Evolutionary conservation across 2,113 vertebrate species (phyloP), one percentile per base, ranked within the genome.

Genomic region (Saguinus midas): DNA sequence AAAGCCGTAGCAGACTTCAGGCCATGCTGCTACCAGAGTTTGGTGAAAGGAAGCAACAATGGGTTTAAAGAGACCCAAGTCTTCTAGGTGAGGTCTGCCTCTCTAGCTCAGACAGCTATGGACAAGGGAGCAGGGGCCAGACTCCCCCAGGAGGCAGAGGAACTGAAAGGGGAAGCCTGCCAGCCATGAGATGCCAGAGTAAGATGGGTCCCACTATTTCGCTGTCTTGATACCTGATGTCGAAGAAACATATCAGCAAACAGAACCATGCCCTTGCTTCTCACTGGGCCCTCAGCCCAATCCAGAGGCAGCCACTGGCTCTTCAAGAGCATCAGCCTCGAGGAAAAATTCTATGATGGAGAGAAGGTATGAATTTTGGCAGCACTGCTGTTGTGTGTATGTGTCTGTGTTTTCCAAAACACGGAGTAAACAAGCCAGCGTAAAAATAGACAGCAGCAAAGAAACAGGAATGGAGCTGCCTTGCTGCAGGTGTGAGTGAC

Each of bases 361-460:
- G 8, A 82, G 32, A 58, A 94, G 35, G 35, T 55, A 2, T 55
- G 85, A 27, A 72, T 81, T 79, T 83, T 68, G 90, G 85, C 72
- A 86, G 91, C 50, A 57, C 35, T 58, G 64, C 64, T 90, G 57
- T 20, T 80, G 48, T 84, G 23, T 84, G 50, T 58, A 3, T 29
- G 32, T 55, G 32, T 82, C 37, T 87, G 4, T 96, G 66, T 87
- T 82, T 96, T 79, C 88, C 72, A 68, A 92, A 96, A 94, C 50
- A 97, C 84, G 45, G 87, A 78, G 96, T 95, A 97, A 98, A 95
- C 64, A 94, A 97, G 95, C 87, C 89, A 93, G 95, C 95, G 97
- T 98, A 97, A 98, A 98, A 98, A 98, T 94, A 98, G 97, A 97
- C 78, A 52, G 97, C 96, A 95, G 95, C 87, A 95, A 97, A 98